Evolutionary conservation across 2,888 invertebrate species (phyloP).

Genomic region (Hypomecis atomaria): DNA sequence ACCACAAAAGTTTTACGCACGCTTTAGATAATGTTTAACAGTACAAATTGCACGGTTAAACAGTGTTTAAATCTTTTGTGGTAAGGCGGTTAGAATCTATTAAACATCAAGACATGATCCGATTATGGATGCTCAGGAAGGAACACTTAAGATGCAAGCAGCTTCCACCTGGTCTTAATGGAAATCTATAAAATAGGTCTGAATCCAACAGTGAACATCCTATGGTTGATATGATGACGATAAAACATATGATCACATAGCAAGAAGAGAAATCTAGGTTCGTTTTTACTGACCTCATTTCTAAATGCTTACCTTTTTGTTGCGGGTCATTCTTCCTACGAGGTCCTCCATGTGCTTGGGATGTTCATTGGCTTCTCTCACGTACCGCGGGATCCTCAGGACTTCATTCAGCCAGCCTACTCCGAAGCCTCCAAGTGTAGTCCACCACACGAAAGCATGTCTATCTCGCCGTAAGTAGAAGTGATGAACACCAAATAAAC

Average conservation of each 20-base stretch:
- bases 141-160: no score
- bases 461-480: constrained; percentile 94
- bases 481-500: constrained; percentile 95
- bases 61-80: no score
- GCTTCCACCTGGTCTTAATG: no score
- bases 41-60: no score
- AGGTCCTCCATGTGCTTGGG: constrained; percentile 87
- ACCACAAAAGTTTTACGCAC: no score
- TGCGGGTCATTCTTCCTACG: constrained; percentile 83
- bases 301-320: constrained; percentile 85
- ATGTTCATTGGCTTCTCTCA: constrained; percentile 91
- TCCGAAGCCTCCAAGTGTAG: constrained; percentile 94
- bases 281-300: constrained; percentile 28
- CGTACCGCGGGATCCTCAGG: constrained; percentile 93
- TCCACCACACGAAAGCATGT: constrained; percentile 96
- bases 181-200: no score
- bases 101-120: no score
- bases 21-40: no score
- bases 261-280: constrained; percentile 10
- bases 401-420: constrained; percentile 95
- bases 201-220: no score
- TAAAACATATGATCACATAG: neutral
- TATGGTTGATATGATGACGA: no score
- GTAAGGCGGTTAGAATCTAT: no score
- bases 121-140: no score